Percentiles rank a stretch among this genome's conserved stretches.
Evolutionary conservation across 2,888 invertebrate species (phyloP).

Genomic region (Cheilosia scutellata): DNA sequence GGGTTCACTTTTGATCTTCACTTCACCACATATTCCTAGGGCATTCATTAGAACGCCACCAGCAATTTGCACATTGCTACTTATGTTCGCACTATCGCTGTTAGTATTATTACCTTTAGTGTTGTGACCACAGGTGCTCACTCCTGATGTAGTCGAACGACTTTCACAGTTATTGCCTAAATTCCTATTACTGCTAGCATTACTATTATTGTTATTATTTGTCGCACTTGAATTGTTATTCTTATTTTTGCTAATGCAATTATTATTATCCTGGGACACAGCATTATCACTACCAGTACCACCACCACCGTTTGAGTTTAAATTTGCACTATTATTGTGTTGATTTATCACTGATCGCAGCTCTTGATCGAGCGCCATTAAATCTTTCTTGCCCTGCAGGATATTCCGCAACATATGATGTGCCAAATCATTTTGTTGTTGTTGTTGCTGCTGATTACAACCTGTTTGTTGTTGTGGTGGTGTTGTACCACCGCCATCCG

Average conservation of each 20-base stretch:
- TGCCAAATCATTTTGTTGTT: constrained; percentile 86
- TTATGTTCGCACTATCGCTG: constrained; percentile 77
- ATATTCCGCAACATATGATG: constrained; percentile 96
- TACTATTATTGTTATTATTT: constrained; percentile 84
- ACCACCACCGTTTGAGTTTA: constrained; percentile 71
- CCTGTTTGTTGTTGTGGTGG: constrained; percentile 76
- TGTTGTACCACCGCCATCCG: constrained; percentile 84
- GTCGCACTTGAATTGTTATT: constrained; percentile 77
- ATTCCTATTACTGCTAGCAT: constrained; percentile 61
- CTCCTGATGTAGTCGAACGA: constrained; percentile 14
- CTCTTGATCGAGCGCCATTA: constrained; percentile 90
- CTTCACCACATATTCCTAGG: constrained; percentile 79
- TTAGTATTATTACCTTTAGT: constrained; percentile 81
- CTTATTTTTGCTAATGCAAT: constrained; percentile 82
- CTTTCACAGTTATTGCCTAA: constrained; percentile 76
- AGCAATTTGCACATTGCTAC: constrained; percentile 82
- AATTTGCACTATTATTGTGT: constrained; percentile 77
- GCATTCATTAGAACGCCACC: constrained; percentile 35
- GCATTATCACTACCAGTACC: constrained; percentile 60
- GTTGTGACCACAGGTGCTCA: constrained; percentile 75
- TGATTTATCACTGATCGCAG: constrained; percentile 86
- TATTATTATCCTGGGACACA: constrained; percentile 84
- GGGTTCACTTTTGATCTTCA: constrained; percentile 83
- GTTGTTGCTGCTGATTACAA: constrained; percentile 79
- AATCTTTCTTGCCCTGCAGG: constrained; percentile 94